A percentile compares a stretch with the other conserved stretches of the same genome.
Conservation (phyloP, 1,140 invertebrate species). For the Hetaerina americana region DNA sequence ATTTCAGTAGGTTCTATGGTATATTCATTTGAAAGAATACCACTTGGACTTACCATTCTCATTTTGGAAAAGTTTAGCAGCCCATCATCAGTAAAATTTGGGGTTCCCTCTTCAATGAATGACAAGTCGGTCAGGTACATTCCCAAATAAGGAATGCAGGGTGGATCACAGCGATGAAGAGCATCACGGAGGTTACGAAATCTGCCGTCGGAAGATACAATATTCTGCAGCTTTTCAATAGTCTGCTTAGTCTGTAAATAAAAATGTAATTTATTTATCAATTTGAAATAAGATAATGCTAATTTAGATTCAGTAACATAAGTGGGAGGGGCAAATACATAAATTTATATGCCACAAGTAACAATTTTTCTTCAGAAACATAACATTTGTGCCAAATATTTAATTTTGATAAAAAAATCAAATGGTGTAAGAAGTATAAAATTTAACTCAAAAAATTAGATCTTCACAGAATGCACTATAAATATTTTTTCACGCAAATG, state of each 20-base stretch:
- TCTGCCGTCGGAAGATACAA: constrained; percentile 79
- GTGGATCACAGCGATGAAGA: constrained; percentile 81
- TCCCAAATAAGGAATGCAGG: constrained; percentile 84
- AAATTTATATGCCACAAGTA: no score
- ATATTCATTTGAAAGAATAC: no score
- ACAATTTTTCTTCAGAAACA: no score
- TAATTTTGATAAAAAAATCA: no score
- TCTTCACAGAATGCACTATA: no score
- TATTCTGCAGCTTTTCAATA: constrained; percentile 70
- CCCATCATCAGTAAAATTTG: constrained; percentile 80
- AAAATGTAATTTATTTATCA: constrained; percentile 3
- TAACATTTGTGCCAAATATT: no score
- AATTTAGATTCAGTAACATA: background rate
- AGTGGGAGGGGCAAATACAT: no score
- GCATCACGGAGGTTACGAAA: constrained; percentile 81
- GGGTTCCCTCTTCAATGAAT: constrained; percentile 89
- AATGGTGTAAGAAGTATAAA: no score
- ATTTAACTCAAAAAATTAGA: no score
- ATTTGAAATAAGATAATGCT: no score
- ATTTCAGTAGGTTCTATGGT: no score
- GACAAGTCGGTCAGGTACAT: constrained; percentile 87
- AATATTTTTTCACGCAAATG: no score
- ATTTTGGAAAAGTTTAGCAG: constrained; percentile 94
- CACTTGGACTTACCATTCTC: constrained; percentile 62
- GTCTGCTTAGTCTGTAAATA: constrained; percentile 67